phyloP scores from a whole-genome alignment of 1,140 invertebrate genomes.

The Drosophila athabasca region DNA sequence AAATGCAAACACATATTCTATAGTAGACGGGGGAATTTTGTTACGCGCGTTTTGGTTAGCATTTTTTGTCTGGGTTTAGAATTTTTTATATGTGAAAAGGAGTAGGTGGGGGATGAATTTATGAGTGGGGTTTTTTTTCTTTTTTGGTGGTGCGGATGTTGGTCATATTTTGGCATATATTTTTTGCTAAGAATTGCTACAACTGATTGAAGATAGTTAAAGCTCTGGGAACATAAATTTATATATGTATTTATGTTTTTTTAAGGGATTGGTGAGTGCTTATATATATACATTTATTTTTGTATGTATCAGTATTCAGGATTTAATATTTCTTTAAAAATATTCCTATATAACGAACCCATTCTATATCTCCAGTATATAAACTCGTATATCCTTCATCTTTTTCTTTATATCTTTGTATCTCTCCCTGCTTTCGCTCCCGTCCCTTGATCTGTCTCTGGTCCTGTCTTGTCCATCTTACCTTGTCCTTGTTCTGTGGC shows the following conservation, averaged over 20 bases:
- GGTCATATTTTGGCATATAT: slow-evolving; percentile 11
- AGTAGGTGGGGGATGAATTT: slow-evolving; percentile 3
- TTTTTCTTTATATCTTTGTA: slow-evolving; percentile 21
- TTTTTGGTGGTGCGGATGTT: neutral
- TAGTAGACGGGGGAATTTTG: slow-evolving; percentile 28
- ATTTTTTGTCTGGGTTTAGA: neutral
- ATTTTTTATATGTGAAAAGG: slow-evolving; percentile 9
- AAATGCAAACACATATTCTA: slow-evolving; percentile 27
- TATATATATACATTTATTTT: too few relatives aligned
- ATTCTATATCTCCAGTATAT: too few relatives aligned
- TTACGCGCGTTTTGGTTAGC: slow-evolving; percentile 7
- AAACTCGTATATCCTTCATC: too few relatives aligned
- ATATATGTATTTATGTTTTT: neutral
- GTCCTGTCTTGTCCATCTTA: neutral
- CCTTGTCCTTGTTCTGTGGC: slow-evolving; percentile 43
- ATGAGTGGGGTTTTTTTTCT: slow-evolving; percentile 4
- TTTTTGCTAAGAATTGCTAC: neutral
- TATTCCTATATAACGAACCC: too few relatives aligned
- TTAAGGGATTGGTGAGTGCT: too few relatives aligned
- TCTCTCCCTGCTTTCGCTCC: neutral
- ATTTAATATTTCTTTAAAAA: too few relatives aligned
- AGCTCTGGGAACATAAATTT: neutral
- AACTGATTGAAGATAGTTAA: slow-evolving; percentile 14
- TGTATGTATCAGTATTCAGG: too few relatives aligned
- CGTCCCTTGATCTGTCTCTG: too few relatives aligned